Conservation (phyloP, 2,113 vertebrate genomes). For the Caloenas nicobarica region DNA sequence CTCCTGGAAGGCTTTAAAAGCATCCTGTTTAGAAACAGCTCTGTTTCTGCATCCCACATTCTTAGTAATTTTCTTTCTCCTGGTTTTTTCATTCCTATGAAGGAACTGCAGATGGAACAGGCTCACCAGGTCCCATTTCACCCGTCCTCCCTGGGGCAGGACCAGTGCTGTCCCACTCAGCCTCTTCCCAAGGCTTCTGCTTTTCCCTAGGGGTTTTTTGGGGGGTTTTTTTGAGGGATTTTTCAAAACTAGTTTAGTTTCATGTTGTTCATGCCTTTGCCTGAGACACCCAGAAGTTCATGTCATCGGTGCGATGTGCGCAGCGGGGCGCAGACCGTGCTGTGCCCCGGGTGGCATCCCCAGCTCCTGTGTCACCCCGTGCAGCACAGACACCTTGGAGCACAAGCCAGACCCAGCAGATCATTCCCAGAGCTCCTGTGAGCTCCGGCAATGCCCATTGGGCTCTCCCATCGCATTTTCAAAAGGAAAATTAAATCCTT, state of each 20-base stretch:
- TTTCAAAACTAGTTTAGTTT: not conserved
- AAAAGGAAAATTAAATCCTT: not conserved
- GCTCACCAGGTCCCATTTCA: not conserved
- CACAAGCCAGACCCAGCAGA: not conserved
- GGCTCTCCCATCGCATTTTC: not conserved
- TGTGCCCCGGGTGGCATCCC: not conserved
- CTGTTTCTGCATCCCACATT: conserved; percentile 39
- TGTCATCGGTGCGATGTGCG: no score
- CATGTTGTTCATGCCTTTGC: not conserved
- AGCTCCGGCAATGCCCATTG: rapidly evolving
- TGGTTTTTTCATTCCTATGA: not conserved
- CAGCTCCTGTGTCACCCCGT: rapidly evolving
- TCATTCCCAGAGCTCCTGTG: not conserved
- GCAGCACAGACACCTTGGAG: not conserved
- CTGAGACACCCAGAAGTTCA: rapidly evolving
- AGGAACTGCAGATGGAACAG: conserved; percentile 14
- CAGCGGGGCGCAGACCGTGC: not conserved
- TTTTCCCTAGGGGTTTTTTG: not conserved
- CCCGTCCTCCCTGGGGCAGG: not conserved
- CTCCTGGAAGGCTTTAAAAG: conserved; percentile 63
- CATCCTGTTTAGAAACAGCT: conserved; percentile 66
- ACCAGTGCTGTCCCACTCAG: not conserved
- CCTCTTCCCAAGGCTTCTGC: not conserved
- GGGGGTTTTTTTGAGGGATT: not conserved
- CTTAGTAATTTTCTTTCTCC: conserved; percentile 15